Percentiles rank a stretch among this genome's conserved stretches.
These are phyloP conservation scores for Bubo scandiacus DNA, from an alignment of 2,113 vertebrate species.

Conservation along the genomic window DNA sequence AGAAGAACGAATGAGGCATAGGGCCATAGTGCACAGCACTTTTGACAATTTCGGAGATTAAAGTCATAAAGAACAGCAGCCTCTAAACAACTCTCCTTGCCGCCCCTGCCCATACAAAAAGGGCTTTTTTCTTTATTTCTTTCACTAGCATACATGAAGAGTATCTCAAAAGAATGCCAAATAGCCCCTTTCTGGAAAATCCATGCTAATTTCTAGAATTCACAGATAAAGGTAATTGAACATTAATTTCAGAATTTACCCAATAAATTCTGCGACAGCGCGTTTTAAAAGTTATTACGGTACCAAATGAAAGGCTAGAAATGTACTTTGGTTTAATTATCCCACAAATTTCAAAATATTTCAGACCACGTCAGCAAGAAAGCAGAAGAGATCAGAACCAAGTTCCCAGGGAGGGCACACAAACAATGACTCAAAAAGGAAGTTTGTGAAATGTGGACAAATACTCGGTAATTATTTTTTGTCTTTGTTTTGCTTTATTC, in stretches of 20 bases:
- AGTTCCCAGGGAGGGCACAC: constrained; percentile 10
- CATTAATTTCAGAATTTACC: not conserved
- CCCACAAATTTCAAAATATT: not conserved
- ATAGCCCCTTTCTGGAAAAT: not conserved
- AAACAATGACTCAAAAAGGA: constrained; percentile 37
- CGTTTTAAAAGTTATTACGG: not conserved
- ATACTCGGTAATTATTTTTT: constrained; percentile 3
- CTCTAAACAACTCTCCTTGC: not conserved
- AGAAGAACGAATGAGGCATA: not conserved
- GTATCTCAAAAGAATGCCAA: not conserved
- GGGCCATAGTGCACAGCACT: not conserved
- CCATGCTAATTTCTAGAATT: not conserved
- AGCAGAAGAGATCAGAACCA: not conserved
- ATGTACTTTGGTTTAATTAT: not conserved
- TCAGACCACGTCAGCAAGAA: not conserved
- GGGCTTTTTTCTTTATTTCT: not conserved
- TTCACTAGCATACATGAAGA: not conserved
- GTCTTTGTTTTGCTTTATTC: not conserved
- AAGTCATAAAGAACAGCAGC: not conserved
- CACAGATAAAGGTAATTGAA: not conserved
- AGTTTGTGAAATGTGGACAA: constrained; percentile 10
- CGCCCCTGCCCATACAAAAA: not conserved
- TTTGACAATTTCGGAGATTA: not conserved
- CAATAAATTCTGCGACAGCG: not conserved
- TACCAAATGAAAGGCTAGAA: not conserved